Base-by-base conservation (phyloP, 2,888 invertebrate species). In the Criorhina ranunculi region DNA sequence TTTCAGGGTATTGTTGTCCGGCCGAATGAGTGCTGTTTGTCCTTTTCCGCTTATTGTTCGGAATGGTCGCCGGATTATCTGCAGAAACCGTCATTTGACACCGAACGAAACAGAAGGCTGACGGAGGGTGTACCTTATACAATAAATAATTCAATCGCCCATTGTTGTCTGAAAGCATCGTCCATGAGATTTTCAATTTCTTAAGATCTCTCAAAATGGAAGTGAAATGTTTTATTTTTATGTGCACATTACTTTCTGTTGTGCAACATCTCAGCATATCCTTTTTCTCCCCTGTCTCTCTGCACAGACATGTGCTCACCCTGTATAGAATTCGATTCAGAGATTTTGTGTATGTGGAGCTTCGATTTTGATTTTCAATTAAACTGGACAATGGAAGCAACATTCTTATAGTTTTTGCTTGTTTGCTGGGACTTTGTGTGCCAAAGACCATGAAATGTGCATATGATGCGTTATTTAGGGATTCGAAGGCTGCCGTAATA, bases 281-380 rank as follows among this genome's bases (percentile, higher is more conserved):
- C 66, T 73, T 40, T 19, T 44, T 7, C 11, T 37, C 15, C 11
- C 29, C 1, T 5, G 12, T 35, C 8, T 15, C 42, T 9, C 17
- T 24, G 6, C 31, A 35, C 37, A 7, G 55, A 46, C 49, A 60
- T 46, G 44, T 24, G 44, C 12, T 33, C 35, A 15, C 42, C 31
- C 37, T 31, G 53, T 69, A 53, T 35, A 51, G 53, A 82, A 64
- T 76, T 53, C 79, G 11, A 83, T 69, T 79, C 44, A 69, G 40
- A 57, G 60, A 73, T 60, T 73, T 73, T 78, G 40, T 62, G 31
- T 70, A 57, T 64, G 73, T 69, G 46, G 53, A 40, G 51, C 40
- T 85, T 75, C 75, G 80, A 80, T 76, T 79, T 80, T 85, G 80
- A 75, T 69, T 80, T 85, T 85, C 85, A 85, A 80, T 85, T 80